Evolutionary conservation across 2,888 invertebrate genomes (phyloP), one percentile per base, ranked within the genome.

Genomic region (Gari tellinella): DNA sequence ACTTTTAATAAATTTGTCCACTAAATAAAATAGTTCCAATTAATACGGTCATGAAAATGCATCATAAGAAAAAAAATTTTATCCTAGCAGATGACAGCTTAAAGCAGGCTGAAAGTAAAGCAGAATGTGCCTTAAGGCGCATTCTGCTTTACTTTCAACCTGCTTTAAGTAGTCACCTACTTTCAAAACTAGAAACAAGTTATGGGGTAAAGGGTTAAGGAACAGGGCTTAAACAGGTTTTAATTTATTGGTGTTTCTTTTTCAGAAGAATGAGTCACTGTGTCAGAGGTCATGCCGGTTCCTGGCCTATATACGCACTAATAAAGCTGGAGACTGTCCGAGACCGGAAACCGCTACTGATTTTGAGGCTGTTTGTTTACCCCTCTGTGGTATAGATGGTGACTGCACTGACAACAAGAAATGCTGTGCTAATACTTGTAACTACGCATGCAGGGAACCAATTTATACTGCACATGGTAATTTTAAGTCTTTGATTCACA

Each of bases 321-420:
- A 85, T 48, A 91, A 91, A 60, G 89, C 90, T 1, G 92, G 92
- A 2, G 66, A 72, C 17, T 92, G 92, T 72, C 91, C 91, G 0
- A 72, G 76, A 7, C 83, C 88, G 5, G 68, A 70, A 21, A 70
- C 78, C 12, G 84, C 82, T 46, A 60, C 49, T 0, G 88, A 81
- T 14, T 85, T 87, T 60, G 78, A 81, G 53, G 79, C 85, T 5
- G 91, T 91, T 62, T 61, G 61, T 31, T 31, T 31, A 31, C 31
- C 31, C 41, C 84, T 91, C 12, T 92, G 92, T 78, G 81, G 84
- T 46, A 66, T 83, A n/a, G 92, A 92, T 77, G 85, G 86, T 2
- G 90, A 91, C 67, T 92, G 92, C 78, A 75, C 76, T 4, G 89
- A 88, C 38, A 86, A 87, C 21, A 81, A 82, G 69, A 92, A 92